Conservation (phyloP, 2,113 vertebrate genomes). For the Oxyruncus cristatus region DNA sequence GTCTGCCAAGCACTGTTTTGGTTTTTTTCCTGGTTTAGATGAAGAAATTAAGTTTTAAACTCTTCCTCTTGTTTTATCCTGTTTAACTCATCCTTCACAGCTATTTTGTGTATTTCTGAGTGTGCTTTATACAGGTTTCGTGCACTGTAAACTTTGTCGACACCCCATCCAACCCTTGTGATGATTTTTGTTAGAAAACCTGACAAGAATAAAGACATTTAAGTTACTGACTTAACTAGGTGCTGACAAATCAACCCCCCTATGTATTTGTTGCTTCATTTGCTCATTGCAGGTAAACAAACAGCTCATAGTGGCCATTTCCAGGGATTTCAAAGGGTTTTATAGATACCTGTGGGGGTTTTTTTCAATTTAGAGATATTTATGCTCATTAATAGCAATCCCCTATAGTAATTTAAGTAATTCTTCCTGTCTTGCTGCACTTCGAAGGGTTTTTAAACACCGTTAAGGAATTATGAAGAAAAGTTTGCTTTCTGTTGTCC, state of each 20-base stretch:
- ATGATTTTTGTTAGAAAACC: background rate
- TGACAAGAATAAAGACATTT: background rate
- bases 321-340: background rate
- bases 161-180: background rate
- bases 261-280: background rate
- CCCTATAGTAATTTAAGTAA: background rate
- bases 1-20: background rate
- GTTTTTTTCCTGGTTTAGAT: background rate
- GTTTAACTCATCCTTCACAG: background rate
- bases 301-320: background rate
- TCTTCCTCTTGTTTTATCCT: background rate
- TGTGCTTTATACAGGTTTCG: background rate
- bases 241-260: background rate
- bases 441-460: fast-evolving
- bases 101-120: background rate
- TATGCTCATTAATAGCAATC: background rate
- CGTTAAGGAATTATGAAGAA: background rate
- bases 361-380: background rate
- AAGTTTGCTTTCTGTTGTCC: background rate
- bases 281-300: background rate
- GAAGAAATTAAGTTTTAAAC: background rate
- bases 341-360: background rate
- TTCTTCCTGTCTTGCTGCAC: background rate
- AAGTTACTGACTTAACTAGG: background rate
- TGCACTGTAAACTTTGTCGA: background rate